These are phyloP conservation scores for Imbricaverruca yamaguchii DNA, from an alignment of 2,888 invertebrate species.

Conservation along the genomic window DNA sequence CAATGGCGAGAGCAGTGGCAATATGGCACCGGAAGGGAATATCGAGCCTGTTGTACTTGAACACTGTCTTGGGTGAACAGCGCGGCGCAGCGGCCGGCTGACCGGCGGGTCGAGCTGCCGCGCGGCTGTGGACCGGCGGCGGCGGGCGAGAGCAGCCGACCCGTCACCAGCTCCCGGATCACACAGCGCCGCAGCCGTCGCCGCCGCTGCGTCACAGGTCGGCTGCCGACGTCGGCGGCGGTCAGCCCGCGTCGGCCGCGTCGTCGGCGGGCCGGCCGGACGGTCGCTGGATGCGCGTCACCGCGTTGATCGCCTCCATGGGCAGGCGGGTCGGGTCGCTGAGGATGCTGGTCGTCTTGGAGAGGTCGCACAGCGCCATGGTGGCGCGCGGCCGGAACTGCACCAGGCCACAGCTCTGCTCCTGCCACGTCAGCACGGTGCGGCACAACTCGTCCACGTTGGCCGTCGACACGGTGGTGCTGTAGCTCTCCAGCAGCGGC, in stretches of 20 bases:
- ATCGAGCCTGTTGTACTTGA: background rate
- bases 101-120: too few relatives aligned
- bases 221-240: background rate
- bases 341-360: constrained; percentile 86
- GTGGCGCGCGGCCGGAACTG: constrained; percentile 89
- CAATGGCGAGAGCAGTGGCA: too few relatives aligned
- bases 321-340: constrained; percentile 79
- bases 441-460: constrained; percentile 85
- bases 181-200: too few relatives aligned
- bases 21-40: background rate
- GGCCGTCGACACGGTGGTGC: constrained; percentile 81
- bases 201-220: background rate
- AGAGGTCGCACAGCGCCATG: constrained; percentile 79
- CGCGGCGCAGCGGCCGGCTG: too few relatives aligned
- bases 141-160: too few relatives aligned
- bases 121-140: too few relatives aligned
- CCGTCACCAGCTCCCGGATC: too few relatives aligned
- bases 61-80: background rate
- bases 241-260: background rate
- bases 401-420: constrained; percentile 91
- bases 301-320: constrained; percentile 78
- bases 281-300: constrained; percentile 38
- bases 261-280: background rate
- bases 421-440: constrained; percentile 87
- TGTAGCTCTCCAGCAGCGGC: constrained; percentile 82